A percentile compares a stretch with the other conserved stretches of the same genome.
Conservation (phyloP, 2,113 vertebrate genomes). For the Emydocephalus ijimae region DNA sequence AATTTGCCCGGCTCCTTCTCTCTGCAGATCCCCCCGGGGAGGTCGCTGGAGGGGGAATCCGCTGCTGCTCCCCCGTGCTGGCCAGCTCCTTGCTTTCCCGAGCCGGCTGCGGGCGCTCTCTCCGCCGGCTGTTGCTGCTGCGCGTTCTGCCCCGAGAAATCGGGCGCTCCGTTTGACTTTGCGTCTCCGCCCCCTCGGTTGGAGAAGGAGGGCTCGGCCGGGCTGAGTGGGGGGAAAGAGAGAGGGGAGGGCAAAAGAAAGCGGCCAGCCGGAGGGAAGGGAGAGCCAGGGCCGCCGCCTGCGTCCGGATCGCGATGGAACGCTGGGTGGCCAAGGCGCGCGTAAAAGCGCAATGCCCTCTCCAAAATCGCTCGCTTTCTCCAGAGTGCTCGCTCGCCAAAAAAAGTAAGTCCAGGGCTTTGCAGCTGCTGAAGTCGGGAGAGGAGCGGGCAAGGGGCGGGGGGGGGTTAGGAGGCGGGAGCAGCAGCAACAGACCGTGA, state of each 20-base stretch:
- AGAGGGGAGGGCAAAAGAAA: not conserved
- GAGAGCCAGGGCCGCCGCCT: not conserved
- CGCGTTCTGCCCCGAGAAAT: not conserved
- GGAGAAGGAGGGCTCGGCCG: not conserved
- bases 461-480: constrained; percentile 47
- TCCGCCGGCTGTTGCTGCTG: not conserved
- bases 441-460: no score
- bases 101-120: constrained; percentile 15
- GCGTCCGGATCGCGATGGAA: no score
- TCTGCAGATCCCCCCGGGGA: not conserved
- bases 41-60: not conserved
- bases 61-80: not conserved
- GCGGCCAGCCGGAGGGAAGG: not conserved
- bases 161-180: not conserved
- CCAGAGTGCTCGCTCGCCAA: not conserved
- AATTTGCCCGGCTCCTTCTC: not conserved
- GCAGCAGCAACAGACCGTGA: constrained; percentile 44
- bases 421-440: constrained; percentile 40
- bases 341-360: not conserved
- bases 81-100: not conserved
- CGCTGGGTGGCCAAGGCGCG: not conserved
- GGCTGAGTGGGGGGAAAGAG: not conserved
- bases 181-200: not conserved
- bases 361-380: not conserved
- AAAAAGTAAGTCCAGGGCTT: constrained; percentile 1